Evolutionary conservation across 2,797 vertebrate genomes (phyloP).

Genomic region (Florisuga fusca): DNA sequence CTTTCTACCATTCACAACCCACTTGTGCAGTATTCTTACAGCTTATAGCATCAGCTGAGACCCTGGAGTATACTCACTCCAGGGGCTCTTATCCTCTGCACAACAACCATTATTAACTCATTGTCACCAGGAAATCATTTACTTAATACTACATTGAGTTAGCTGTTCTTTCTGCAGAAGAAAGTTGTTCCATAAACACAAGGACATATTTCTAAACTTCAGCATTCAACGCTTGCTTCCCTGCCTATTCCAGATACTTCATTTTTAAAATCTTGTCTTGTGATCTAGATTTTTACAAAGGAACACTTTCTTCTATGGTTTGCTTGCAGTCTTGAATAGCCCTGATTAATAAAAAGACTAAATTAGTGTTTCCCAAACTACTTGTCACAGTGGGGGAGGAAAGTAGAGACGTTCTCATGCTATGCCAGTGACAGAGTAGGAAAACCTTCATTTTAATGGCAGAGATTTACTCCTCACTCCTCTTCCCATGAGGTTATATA

Average conservation of each 20-base stretch:
- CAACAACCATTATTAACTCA: conserved; percentile 29
- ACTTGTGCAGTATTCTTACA: neutral
- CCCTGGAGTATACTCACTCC: neutral
- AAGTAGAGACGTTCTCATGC: neutral
- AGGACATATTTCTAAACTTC: neutral
- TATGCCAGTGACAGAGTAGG: neutral
- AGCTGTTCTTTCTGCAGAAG: neutral
- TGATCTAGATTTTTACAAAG: neutral
- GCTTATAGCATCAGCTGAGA: neutral
- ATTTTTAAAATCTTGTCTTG: neutral
- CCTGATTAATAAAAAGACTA: neutral
- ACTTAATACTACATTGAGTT: neutral
- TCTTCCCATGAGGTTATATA: neutral
- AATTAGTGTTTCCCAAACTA: neutral
- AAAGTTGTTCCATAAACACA: neutral
- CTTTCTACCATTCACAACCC: conserved; percentile 6
- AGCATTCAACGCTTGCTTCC: neutral
- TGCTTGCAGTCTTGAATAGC: neutral
- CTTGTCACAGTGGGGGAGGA: neutral
- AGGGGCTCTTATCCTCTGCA: conserved; percentile 9
- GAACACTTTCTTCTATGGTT: neutral
- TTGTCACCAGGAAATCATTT: neutral
- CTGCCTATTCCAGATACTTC: neutral
- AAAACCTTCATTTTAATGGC: neutral
- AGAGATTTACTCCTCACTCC: neutral